phyloP scores from a whole-genome alignment of 2,888 invertebrate species.

The Zygothrica quintamaculata region DNA sequence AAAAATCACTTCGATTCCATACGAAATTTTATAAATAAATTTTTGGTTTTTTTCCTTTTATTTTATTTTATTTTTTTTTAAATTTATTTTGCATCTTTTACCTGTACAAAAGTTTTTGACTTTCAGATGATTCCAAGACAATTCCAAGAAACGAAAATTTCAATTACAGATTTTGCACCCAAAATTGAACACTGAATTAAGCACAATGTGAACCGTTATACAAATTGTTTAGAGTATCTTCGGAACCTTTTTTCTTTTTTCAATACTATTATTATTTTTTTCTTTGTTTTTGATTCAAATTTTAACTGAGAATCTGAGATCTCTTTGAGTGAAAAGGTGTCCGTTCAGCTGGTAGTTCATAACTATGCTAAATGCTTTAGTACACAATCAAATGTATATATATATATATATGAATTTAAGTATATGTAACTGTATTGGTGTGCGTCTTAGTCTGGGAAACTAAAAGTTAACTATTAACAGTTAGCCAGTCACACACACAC shows the following conservation, averaged over 20 bases:
- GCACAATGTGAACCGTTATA: conserved; percentile 4
- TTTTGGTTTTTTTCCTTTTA: conserved; percentile 12
- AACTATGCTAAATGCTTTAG: conserved; percentile 30
- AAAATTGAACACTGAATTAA: conserved; percentile 12
- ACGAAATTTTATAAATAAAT: conserved; percentile 36
- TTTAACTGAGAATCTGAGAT: conserved; percentile 2
- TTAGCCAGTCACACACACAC: conserved; percentile 35
- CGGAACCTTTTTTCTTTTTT: too few relatives aligned
- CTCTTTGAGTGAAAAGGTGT: conserved; percentile 11
- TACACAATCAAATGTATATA: conserved; percentile 6
- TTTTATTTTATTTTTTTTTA: too few relatives aligned
- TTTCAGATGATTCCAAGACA: conserved; percentile 60
- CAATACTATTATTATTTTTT: too few relatives aligned
- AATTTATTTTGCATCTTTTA: too few relatives aligned
- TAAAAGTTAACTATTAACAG: conserved; percentile 47
- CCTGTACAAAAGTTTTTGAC: conserved; percentile 62
- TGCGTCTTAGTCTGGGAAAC: conserved; percentile 18
- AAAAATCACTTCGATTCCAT: conserved; percentile 29
- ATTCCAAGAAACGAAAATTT: conserved; percentile 56
- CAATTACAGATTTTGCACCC: conserved; percentile 75
- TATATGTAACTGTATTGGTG: too few relatives aligned
- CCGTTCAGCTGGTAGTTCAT: conserved; percentile 37
- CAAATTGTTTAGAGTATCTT: background rate
- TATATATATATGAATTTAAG: too few relatives aligned
- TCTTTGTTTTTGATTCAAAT: background rate